phyloP scores from a whole-genome alignment of 2,797 vertebrate genomes.

The Microctenopoma lineatum region DNA sequence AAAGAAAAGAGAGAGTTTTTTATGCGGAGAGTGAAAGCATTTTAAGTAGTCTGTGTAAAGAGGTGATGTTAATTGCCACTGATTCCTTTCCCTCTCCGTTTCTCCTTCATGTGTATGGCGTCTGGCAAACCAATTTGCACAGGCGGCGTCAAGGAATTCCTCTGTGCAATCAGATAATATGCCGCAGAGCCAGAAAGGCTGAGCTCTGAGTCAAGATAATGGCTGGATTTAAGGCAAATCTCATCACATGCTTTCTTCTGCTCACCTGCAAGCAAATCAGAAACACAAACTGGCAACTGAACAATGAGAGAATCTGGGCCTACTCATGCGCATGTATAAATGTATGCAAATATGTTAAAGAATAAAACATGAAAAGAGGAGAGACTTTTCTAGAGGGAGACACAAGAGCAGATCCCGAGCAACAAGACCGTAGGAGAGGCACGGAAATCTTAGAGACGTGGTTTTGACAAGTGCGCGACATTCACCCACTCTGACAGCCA shows the following conservation, averaged over 20 bases:
- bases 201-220: slow-evolving; percentile 67
- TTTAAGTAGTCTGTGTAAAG: slow-evolving; percentile 67
- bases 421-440: slow-evolving; percentile 16
- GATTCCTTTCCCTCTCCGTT: slow-evolving; percentile 43
- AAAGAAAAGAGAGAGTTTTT: slow-evolving; percentile 31
- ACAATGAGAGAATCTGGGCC: slow-evolving; percentile 30
- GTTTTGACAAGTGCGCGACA: slow-evolving; percentile 52
- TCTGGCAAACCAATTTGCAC: slow-evolving; percentile 67
- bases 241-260: slow-evolving; percentile 55
- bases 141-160: slow-evolving; percentile 60
- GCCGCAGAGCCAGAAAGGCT: slow-evolving; percentile 54
- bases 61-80: slow-evolving; percentile 73
- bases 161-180: slow-evolving; percentile 72
- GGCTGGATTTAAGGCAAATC: slow-evolving; percentile 62
- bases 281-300: slow-evolving; percentile 38
- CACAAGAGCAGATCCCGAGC: neutral
- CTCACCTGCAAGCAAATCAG: slow-evolving; percentile 64
- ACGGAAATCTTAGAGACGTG: slow-evolving; percentile 32
- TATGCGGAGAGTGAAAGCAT: slow-evolving; percentile 52
- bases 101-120: slow-evolving; percentile 28
- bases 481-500: slow-evolving; percentile 59
- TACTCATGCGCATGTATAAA: slow-evolving; percentile 10
- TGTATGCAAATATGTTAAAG: slow-evolving; percentile 24
- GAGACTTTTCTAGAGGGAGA: slow-evolving; percentile 31
- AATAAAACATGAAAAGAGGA: slow-evolving; percentile 24